Conservation (phyloP, 1,140 invertebrate genomes). For the Epicauta chinensis region DNA sequence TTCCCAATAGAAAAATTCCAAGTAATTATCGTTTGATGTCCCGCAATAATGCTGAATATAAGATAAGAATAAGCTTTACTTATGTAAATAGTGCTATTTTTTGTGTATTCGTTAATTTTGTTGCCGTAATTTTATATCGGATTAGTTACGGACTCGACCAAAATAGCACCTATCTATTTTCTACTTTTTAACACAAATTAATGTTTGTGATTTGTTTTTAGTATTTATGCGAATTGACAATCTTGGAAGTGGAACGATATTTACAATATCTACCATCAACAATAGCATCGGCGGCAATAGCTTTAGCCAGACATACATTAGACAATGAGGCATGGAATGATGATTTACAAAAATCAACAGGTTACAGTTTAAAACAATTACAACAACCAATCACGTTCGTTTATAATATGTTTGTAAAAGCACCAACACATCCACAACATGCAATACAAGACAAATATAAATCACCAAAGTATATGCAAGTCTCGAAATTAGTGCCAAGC, state of each 20-base stretch:
- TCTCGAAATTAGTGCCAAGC: slow-evolving; percentile 27
- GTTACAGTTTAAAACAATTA: slow-evolving; percentile 64
- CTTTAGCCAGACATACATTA: slow-evolving; percentile 70
- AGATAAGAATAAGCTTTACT: no score
- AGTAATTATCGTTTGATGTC: no score
- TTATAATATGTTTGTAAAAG: slow-evolving; percentile 60
- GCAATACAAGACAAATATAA: slow-evolving; percentile 54
- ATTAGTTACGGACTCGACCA: no score
- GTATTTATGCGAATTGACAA: slow-evolving; percentile 80
- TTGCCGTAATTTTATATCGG: no score
- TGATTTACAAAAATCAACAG: slow-evolving; percentile 56
- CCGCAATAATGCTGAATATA: no score
- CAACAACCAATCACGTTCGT: slow-evolving; percentile 61
- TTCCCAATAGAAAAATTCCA: no score
- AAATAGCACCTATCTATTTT: no score
- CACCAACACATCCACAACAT: slow-evolving; percentile 62
- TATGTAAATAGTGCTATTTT: no score
- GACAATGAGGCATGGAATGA: slow-evolving; percentile 58
- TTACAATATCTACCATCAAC: slow-evolving; percentile 77
- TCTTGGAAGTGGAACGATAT: slow-evolving; percentile 82
- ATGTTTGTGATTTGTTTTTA: no score
- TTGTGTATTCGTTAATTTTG: no score
- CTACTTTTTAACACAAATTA: slow-evolving; percentile 10
- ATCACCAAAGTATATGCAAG: slow-evolving; percentile 30
- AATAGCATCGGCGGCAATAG: slow-evolving; percentile 74